These are phyloP conservation scores for Archips crataeganus DNA, from an alignment of 2,888 invertebrate genomes.

Conservation along the genomic window DNA sequence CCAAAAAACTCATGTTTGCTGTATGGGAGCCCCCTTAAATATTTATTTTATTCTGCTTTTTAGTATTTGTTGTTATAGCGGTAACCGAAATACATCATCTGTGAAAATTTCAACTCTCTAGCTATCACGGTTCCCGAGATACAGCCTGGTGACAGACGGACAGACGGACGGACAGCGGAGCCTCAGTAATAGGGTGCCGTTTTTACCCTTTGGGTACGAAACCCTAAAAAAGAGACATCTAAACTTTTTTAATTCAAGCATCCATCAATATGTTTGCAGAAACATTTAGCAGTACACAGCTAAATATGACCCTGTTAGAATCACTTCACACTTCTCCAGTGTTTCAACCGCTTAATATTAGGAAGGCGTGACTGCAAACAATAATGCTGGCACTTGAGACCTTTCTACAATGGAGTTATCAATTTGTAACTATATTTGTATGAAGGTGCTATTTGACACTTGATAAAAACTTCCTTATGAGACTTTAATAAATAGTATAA, in stretches of 20 bases:
- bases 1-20: too few relatives aligned
- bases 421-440: neutral
- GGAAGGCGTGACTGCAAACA: neutral
- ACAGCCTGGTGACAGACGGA: too few relatives aligned
- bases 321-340: neutral
- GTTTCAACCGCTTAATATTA: too few relatives aligned
- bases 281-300: neutral
- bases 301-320: neutral
- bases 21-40: too few relatives aligned
- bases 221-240: neutral
- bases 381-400: neutral
- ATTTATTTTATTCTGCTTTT: too few relatives aligned
- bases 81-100: too few relatives aligned
- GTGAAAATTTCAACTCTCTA: too few relatives aligned
- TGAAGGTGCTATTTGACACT: neutral
- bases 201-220: too few relatives aligned
- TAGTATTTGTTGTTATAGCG: too few relatives aligned
- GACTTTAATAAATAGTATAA: neutral
- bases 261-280: neutral
- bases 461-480: neutral
- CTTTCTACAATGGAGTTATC: neutral
- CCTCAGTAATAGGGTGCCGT: too few relatives aligned
- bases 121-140: too few relatives aligned
- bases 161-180: too few relatives aligned
- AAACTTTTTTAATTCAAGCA: neutral